Base-by-base conservation (phyloP, 1,140 invertebrate genomes). In the Drosophila nebulosa region DNA sequence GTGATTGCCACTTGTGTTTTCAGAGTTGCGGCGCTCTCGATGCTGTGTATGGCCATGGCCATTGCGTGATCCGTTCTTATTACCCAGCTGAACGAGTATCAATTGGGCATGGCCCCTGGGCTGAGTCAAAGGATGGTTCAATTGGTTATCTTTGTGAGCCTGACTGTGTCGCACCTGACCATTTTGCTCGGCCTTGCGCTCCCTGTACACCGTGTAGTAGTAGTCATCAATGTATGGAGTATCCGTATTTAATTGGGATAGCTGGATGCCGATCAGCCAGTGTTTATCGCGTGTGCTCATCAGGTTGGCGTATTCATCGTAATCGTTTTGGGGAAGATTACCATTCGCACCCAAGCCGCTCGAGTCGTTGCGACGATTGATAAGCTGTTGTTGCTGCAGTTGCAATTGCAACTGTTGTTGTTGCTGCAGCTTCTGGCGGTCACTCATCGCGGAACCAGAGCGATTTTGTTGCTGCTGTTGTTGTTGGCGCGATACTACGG, bases 271-370 rank as follows among this genome's bases (percentile, higher is more conserved):
- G 52, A 97, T 95, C 1, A 99, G 92, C 97, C 97, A 98, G 67
- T 98, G 97, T 86, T 98, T 98, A 83, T 99, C 97, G 39, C 95
- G 93, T 68, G 94, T 94, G 36, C 96, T 97, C 97, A 99, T 99
- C 2, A 98, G 92, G 21, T 97, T 97, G 4, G 95, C 95, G 90
- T 97, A 98, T 79, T 97, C 96, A 91, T 98, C 97, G 57, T 78
- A 91, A 36, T 90, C 90, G n/a, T 90, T 75, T 10, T 76, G 69
- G 1, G 89, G 81, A 18, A 91, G 69, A 52, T 91, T 91, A 4
- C 90, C 90, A 52, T 80, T 81, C 3, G 81, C 79, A 9, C 91
- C 83, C 24, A 67, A 59, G 51, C 30, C 75, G 59, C 12, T 60
- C 27, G 2, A 26, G 84, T 84, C 60, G 16, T 65, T 53, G 24